Evolutionary conservation across 2,797 vertebrate genomes (phyloP), one percentile per base, ranked within the genome.

Genomic region (Diplodus puntazzo): DNA sequence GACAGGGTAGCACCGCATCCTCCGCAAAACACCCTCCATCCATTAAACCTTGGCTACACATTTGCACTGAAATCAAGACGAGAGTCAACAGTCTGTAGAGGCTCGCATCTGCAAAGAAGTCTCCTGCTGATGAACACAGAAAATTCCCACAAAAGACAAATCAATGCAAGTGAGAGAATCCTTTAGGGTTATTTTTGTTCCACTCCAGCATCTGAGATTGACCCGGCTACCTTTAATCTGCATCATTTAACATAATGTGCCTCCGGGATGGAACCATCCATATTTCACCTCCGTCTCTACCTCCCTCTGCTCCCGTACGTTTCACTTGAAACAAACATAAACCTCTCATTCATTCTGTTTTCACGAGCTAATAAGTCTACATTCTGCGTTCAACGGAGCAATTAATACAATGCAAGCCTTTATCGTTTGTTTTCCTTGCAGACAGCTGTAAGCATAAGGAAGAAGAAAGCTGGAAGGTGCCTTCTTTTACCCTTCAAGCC

Each of bases 401-500:
- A 85, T 83, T 84, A 79, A 81, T 65, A 75, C 66, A 85, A 59
- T 42, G 60, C 65, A 68, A 69, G 67, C 34, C 64, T 78, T 84
- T 85, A 88, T 87, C 71, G 2, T 77, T 73, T 87, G 60, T 77
- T 81, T 79, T 53, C 39, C 65, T 69, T 11, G 16, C 74, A 88
- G 67, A 75, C 50, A 79, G 65, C 70, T 79, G 53, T 62, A 53
- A 69, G 73, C 68, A 81, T 76, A n/a, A 45, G 1, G 58, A 83
- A 79, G 83, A 60, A 18, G 46, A 68, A 57, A 80, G 72, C 73
- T 62, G 84, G 67, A 71, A 65, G 55, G 68, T 73, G 79, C 67
- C 77, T 82, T 77, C 52, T 79, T 87, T 89, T 84, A 83, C 88
- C 75, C 87, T 91, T 87, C 53, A 80, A 92, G 84, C 83, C 20